These are phyloP conservation scores for Diglossa cyanea DNA, from an alignment of 2,797 vertebrate genomes.

Conservation along the genomic window DNA sequence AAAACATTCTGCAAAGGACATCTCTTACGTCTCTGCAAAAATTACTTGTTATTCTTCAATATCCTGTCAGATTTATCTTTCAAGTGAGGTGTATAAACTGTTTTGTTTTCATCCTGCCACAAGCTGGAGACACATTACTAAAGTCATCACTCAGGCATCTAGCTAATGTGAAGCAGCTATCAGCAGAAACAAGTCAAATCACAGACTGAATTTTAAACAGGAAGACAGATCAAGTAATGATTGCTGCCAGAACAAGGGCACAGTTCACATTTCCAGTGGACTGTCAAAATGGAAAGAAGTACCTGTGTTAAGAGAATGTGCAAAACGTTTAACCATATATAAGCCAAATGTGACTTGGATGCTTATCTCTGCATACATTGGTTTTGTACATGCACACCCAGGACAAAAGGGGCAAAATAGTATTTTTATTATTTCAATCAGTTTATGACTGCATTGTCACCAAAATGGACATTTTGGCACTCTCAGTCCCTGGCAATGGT, in stretches of 20 bases:
- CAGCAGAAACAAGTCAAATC: neutral
- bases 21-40: neutral
- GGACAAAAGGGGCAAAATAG: neutral
- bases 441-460: neutral
- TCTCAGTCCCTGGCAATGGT: neutral
- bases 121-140: neutral
- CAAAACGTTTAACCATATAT: neutral
- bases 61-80: neutral
- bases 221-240: neutral
- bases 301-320: neutral
- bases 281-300: neutral
- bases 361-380: rapidly evolving
- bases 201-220: neutral
- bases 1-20: neutral
- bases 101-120: neutral
- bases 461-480: neutral
- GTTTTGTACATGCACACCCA: neutral
- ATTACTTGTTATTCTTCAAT: neutral
- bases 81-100: neutral
- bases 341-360: neutral
- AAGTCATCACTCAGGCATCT: neutral
- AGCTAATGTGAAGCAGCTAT: neutral
- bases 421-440: neutral
- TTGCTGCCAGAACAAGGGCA: neutral
- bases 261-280: neutral